phyloP scores from a whole-genome alignment of 1,140 invertebrate genomes.

The Cydia pomonella region DNA sequence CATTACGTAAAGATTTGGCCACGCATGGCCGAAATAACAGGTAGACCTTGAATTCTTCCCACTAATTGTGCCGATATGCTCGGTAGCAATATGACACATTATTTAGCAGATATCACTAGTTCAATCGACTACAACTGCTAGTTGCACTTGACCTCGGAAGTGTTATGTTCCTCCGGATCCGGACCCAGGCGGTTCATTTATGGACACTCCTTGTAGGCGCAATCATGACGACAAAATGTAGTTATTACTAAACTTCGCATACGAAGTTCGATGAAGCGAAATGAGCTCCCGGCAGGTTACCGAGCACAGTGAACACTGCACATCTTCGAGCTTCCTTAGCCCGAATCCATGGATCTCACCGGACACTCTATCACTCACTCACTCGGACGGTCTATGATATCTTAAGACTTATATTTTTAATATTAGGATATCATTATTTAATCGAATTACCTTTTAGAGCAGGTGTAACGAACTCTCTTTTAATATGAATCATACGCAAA shows the following conservation, averaged over 20 bases:
- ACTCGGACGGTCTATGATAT: no score
- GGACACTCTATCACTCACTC: no score
- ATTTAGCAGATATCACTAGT: not conserved
- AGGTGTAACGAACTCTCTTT: conserved; percentile 18
- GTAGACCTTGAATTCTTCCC: conserved; percentile 20
- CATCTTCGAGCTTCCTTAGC: no score
- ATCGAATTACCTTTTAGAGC: not conserved
- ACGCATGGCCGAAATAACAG: conserved; percentile 26
- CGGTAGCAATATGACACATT: conserved; percentile 23
- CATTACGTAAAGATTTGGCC: conserved; percentile 18
- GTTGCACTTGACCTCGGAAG: conserved; percentile 24
- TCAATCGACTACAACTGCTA: not conserved
- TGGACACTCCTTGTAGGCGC: not conserved
- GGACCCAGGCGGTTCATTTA: not conserved
- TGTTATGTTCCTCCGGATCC: conserved; percentile 22
- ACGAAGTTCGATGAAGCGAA: no score
- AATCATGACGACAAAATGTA: not conserved
- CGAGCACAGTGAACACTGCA: no score
- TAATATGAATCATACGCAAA: conserved; percentile 4
- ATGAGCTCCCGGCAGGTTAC: no score
- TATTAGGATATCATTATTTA: not conserved
- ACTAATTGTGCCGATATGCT: not conserved
- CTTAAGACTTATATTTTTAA: no score
- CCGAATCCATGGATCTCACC: no score
- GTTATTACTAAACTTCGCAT: no score